Conservation (phyloP, 2,113 vertebrate species). For the Campylomormyrus numenius region DNA sequence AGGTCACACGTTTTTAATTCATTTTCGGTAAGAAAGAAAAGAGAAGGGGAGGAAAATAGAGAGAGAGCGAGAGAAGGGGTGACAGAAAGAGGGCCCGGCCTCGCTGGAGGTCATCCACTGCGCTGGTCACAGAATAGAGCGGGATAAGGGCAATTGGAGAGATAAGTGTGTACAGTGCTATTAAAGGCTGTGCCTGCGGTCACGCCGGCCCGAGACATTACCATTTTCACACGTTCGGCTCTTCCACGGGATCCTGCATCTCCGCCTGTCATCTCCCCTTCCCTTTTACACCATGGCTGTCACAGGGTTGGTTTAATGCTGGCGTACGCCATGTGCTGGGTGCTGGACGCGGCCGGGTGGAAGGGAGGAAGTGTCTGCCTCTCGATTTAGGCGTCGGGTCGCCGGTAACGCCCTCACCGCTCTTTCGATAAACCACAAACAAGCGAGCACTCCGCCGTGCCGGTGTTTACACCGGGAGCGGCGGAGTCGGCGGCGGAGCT, state of each 20-base stretch:
- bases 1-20: constrained; percentile 95
- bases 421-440: not conserved
- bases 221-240: constrained; percentile 56
- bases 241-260: constrained; percentile 46
- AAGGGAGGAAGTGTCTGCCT: not conserved
- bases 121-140: constrained; percentile 72
- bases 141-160: constrained; percentile 65
- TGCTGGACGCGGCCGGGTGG: not conserved
- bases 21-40: constrained; percentile 77
- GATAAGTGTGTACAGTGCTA: constrained; percentile 46
- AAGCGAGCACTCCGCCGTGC: not conserved
- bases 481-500: not conserved
- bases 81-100: constrained; percentile 75
- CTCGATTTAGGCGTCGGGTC: constrained; percentile 7
- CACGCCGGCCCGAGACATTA: constrained; percentile 49
- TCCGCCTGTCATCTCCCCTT: constrained; percentile 50
- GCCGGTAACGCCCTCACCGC: too few species aligned
- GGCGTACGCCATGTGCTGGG: not conserved
- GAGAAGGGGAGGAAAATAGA: constrained; percentile 59
- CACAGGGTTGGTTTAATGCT: constrained; percentile 53
- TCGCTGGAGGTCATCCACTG: constrained; percentile 85
- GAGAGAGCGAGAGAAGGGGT: constrained; percentile 54
- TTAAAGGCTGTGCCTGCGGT: constrained; percentile 36
- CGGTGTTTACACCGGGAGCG: not conserved
- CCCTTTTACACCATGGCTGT: constrained; percentile 43